phyloP scores from a whole-genome alignment of 2,888 invertebrate species.

The Cantharis nigra region DNA sequence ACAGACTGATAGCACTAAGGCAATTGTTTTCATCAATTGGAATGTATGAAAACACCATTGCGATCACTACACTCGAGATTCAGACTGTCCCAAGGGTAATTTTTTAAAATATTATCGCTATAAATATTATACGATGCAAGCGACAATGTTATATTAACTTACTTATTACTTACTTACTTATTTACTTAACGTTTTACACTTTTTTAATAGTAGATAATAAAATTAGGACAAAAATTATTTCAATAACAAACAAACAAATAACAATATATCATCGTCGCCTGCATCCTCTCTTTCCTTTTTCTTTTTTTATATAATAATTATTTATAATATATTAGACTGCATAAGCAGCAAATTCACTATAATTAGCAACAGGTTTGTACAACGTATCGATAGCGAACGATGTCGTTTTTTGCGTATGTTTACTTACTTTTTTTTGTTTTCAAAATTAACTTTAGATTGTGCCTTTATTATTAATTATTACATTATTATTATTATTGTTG shows the following conservation, averaged over 20 bases:
- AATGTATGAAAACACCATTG: conserved; percentile 56
- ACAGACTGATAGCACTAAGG: conserved; percentile 54
- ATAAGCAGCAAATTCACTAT: conserved; percentile 47
- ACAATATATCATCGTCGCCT: conserved; percentile 7
- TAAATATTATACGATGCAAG: conserved; percentile 10
- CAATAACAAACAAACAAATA: conserved; percentile 16
- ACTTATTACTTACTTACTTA: not conserved
- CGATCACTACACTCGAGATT: conserved; percentile 44
- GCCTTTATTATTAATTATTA: conserved; percentile 20
- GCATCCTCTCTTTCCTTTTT: conserved; percentile 16
- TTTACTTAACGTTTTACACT: not conserved
- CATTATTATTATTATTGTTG: not conserved
- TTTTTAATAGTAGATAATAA: not conserved
- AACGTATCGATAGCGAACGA: conserved; percentile 53
- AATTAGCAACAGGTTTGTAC: conserved; percentile 56
- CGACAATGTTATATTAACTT: conserved; percentile 3
- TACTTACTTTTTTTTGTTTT: not conserved
- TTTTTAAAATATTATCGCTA: conserved; percentile 20
- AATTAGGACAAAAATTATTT: not conserved
- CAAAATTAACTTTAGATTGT: conserved; percentile 32
- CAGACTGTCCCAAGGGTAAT: conserved; percentile 41
- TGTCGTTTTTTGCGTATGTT: conserved; percentile 38
- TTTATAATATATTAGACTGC: conserved; percentile 36
- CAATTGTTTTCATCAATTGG: conserved; percentile 57
- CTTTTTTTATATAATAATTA: conserved; percentile 17